Conservation (phyloP, 2,888 invertebrate genomes). For the Polyploca ridens region DNA sequence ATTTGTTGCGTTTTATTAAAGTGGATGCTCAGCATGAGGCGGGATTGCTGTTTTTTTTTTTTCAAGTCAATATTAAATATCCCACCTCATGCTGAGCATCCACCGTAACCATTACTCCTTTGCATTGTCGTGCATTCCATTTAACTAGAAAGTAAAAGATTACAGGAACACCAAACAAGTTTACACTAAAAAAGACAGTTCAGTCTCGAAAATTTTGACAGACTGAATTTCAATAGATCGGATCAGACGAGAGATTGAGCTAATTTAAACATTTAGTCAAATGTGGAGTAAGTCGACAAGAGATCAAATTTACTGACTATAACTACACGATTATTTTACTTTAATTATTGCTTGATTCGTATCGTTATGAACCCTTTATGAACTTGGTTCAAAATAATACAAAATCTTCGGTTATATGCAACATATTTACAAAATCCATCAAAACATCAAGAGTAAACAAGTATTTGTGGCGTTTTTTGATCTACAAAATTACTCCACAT, state of each 20-base stretch:
- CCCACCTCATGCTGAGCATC: too few species aligned
- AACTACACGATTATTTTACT: neutral
- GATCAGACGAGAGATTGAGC: conserved; percentile 6
- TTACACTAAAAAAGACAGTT: neutral
- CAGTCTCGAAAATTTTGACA: conserved; percentile 5
- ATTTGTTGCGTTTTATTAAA: neutral
- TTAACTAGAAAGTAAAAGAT: neutral
- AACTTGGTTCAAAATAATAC: neutral
- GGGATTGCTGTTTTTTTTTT: too few species aligned
- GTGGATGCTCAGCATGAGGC: too few species aligned
- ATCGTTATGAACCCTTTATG: neutral
- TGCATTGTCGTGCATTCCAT: neutral
- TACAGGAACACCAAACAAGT: neutral
- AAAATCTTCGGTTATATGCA: neutral
- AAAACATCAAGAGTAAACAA: neutral
- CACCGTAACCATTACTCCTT: neutral
- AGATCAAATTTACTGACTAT: neutral
- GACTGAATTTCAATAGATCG: conserved; percentile 7
- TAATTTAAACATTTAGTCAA: neutral
- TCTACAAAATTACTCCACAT: conserved; percentile 1
- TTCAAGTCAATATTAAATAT: too few species aligned
- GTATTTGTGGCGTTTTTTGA: neutral
- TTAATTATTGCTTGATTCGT: neutral
- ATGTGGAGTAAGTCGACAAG: neutral
- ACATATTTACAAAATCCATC: neutral